phyloP scores from a whole-genome alignment of 92 coral and sea anemone species.

The Chrysogorgia sp. region DNA sequence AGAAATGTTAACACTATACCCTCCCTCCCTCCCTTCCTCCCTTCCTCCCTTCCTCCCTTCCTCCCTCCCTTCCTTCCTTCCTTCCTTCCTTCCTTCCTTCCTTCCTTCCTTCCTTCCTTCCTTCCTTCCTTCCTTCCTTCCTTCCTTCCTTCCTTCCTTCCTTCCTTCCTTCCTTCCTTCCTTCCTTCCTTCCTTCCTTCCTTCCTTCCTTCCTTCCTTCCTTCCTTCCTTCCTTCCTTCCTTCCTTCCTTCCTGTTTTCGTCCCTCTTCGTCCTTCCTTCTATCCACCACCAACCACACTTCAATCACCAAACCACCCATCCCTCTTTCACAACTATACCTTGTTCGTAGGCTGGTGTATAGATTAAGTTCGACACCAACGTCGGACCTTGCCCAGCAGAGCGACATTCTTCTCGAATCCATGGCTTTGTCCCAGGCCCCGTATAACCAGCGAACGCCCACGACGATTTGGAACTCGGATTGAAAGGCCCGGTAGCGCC shows the following conservation, averaged over 20 bases:
- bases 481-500: constrained; percentile 85
- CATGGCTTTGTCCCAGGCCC: constrained; percentile 71
- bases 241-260: too few relatives aligned
- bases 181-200: too few relatives aligned
- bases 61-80: too few relatives aligned
- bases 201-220: not conserved
- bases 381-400: constrained; percentile 90
- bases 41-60: too few relatives aligned
- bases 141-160: too few relatives aligned
- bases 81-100: too few relatives aligned
- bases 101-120: too few relatives aligned
- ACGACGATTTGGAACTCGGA: constrained; percentile 79
- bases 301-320: not conserved
- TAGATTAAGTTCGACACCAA: constrained; percentile 86
- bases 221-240: not conserved
- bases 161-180: too few relatives aligned
- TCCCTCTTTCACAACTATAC: constrained; percentile 39
- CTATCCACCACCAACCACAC: not conserved
- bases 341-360: constrained; percentile 95
- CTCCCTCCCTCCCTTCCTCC: too few relatives aligned
- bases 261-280: not conserved
- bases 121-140: too few relatives aligned
- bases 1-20: too few relatives aligned
- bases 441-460: constrained; percentile 91
- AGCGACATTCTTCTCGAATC: constrained; percentile 82